Evolutionary conservation across 2,113 vertebrate species (phyloP).

Genomic region (Tachycineta bicolor): DNA sequence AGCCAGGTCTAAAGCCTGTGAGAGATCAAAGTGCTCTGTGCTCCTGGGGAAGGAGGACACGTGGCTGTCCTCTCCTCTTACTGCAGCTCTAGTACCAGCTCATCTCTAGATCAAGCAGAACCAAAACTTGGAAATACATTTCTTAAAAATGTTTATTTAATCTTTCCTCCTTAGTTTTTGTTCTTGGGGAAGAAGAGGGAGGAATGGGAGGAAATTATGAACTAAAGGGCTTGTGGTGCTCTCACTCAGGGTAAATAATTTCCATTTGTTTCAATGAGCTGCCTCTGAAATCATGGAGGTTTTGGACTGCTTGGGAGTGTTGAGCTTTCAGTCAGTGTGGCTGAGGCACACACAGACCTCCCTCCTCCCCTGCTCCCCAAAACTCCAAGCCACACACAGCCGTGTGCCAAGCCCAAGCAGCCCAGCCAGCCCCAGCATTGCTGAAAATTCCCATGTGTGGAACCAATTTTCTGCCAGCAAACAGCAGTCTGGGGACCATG

Average conservation of each 20-base stretch:
- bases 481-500: not conserved
- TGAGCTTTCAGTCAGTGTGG: fast-evolving
- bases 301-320: not conserved
- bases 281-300: not conserved
- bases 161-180: not conserved
- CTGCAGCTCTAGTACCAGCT: not conserved
- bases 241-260: not conserved
- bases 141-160: not conserved
- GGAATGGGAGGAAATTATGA: not conserved
- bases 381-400: fast-evolving
- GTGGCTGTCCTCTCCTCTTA: not conserved
- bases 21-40: not conserved
- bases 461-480: fast-evolving
- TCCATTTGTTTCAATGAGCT: not conserved
- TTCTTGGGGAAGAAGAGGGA: not conserved
- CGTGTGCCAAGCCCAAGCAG: fast-evolving
- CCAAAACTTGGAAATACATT: not conserved
- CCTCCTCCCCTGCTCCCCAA: not conserved
- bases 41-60: not conserved
- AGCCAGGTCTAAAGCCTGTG: not conserved
- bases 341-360: fast-evolving
- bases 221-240: not conserved
- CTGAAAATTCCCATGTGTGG: fast-evolving
- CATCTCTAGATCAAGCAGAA: not conserved
- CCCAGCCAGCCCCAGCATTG: fast-evolving